Evolutionary conservation across 2,888 invertebrate species (phyloP).

Genomic region (Thereva unica): DNA sequence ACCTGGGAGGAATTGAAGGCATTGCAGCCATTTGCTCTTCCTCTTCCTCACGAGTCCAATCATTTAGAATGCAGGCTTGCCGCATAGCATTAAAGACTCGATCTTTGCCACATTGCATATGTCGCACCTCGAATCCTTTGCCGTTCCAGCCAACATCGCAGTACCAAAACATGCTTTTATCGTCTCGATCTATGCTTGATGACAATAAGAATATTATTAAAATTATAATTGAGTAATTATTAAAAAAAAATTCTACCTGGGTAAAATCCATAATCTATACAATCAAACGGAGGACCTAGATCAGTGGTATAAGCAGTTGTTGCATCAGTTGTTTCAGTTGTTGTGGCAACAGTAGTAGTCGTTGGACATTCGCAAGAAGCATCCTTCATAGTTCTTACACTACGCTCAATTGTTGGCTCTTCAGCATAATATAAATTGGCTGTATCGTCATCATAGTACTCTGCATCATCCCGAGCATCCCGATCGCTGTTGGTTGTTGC

Average conservation of each 20-base stretch:
- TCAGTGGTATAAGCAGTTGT: neutral
- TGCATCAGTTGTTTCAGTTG: conserved; percentile 1
- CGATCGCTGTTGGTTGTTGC: neutral
- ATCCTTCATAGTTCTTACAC: conserved; percentile 1
- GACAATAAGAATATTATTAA: neutral
- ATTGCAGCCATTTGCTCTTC: neutral
- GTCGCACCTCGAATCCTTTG: conserved; percentile 39
- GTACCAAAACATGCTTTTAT: conserved; percentile 43
- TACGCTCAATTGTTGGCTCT: neutral
- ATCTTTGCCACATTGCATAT: conserved; percentile 43
- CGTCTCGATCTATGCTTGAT: conserved; percentile 19
- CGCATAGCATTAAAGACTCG: conserved; percentile 41
- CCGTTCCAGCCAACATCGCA: conserved; percentile 44
- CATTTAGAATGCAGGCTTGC: conserved; percentile 42
- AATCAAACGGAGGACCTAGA: conserved; percentile 38
- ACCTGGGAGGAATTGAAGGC: neutral
- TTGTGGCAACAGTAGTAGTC: conserved; percentile 17
- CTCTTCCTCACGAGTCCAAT: conserved; percentile 10
- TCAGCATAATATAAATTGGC: conserved; percentile 25
- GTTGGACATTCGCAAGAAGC: conserved; percentile 3
- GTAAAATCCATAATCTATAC: conserved; percentile 44
- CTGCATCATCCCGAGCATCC: neutral
- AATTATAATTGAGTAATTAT: neutral
- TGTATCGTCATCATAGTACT: neutral
- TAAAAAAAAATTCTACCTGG: conserved; percentile 35